Base-by-base conservation (phyloP, 2,113 vertebrate species). In the Triplophysa rosa region DNA sequence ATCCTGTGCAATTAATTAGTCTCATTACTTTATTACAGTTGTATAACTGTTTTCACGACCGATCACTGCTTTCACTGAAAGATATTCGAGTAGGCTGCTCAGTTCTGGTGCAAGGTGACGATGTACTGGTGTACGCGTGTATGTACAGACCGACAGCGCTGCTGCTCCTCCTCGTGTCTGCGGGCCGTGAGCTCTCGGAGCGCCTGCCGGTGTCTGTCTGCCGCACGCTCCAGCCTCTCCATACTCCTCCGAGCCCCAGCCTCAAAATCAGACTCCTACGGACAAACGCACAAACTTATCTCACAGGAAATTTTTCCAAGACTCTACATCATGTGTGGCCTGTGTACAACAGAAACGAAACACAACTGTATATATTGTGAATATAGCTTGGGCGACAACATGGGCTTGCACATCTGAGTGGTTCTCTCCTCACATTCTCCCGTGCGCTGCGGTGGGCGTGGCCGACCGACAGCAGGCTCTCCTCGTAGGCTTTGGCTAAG, bases 381-480 rank as follows among this genome's bases (percentile, higher is more conserved):
- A 37, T 37, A 8, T 6, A 37, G 33, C 33, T 37, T 54, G 14
- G 49, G 4, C 1, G 14, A 17, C 8, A 58, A 2, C 19, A 2
- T 7, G 16, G 14, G 14, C 14, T 16, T 16, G 49, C 49, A n/a
- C 19, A 21, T 10, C 5, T 58, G 8, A 21, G 7, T 7, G 19
- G 54, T 58, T 58, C 33, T 6, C 33, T 21, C 82, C 94, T 93
- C 84, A 98, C 97, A 0, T 98, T 94, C 89, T 96, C 94, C 81
- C 93, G 96, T 49, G 96, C 97, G 58, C 88, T 91, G 59, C 92
- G 90, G 82, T 98, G 96, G 26, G 94, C 94, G 24, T 95, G 94
- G 9, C 96, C 97, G 10, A 98, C 82, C 0, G 88, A 89, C 70
- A 86, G 89, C 24, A 98, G 91, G 84, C 90, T 96, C 69, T 95